phyloP scores from a whole-genome alignment of 2,888 invertebrate species.

The Ophioninae sp. region DNA sequence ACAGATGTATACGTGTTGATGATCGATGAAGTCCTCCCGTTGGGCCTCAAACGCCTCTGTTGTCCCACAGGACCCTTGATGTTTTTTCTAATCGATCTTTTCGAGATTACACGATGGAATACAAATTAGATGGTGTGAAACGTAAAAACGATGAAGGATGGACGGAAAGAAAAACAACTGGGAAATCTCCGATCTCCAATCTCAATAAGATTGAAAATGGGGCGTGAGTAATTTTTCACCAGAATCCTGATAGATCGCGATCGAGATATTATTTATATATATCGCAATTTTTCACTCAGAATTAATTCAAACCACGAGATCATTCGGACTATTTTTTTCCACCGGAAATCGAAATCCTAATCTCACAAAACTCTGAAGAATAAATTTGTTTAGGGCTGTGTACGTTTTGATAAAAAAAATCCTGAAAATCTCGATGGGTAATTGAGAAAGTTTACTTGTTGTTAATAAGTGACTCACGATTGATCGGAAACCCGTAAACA shows the following conservation, averaged over 20 bases:
- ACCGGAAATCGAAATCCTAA: no score
- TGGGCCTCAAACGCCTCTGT: conserved; percentile 19
- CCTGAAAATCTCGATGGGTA: not conserved
- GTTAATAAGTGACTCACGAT: not conserved
- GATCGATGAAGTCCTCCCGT: conserved; percentile 48
- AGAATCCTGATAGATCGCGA: not conserved
- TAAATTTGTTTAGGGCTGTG: no score
- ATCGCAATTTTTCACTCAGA: no score
- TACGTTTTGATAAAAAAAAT: no score
- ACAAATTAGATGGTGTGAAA: conserved; percentile 37
- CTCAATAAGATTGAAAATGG: not conserved
- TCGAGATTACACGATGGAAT: conserved; percentile 17
- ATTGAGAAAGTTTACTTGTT: not conserved
- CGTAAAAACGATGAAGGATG: conserved; percentile 21
- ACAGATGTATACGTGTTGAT: conserved; percentile 8
- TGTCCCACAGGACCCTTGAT: not conserved
- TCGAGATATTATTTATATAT: not conserved
- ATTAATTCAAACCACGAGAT: no score
- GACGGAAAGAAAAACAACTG: conserved; percentile 4
- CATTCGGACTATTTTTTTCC: no score
- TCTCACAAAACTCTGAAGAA: no score
- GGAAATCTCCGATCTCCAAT: not conserved
- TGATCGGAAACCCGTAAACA: not conserved
- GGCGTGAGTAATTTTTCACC: not conserved
- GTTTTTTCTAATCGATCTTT: conserved; percentile 18